These are phyloP conservation scores for Champsocephalus esox DNA, from an alignment of 2,797 vertebrate species.

Conservation along the genomic window DNA sequence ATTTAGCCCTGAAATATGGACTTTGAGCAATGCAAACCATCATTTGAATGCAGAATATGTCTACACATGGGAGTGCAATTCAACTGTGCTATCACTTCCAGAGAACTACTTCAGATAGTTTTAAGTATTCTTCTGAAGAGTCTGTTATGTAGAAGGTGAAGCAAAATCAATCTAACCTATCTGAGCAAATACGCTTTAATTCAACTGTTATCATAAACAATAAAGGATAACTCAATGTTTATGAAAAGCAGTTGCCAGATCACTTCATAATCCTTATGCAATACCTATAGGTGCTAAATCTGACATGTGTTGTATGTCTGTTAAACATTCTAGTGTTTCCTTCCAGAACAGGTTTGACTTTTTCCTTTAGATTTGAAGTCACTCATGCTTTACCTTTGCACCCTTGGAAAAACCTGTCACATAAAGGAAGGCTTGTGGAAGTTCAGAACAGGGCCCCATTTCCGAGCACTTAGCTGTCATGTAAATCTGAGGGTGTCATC, in stretches of 20 bases:
- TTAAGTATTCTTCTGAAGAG: background rate
- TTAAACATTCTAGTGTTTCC: conserved; percentile 38
- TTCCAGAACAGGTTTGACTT: conserved; percentile 17
- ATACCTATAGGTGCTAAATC: conserved; percentile 37
- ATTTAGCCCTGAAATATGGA: background rate
- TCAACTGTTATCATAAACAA: background rate
- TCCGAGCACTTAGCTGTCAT: conserved; percentile 60
- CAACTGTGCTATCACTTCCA: background rate
- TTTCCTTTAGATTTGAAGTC: conserved; percentile 49
- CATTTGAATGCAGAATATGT: background rate
- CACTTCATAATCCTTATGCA: conserved; percentile 33
- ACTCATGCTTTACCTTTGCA: conserved; percentile 56
- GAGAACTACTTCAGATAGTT: background rate
- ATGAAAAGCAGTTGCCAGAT: conserved; percentile 1
- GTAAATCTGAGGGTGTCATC: conserved; percentile 60
- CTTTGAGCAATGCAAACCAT: background rate
- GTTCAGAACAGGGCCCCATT: conserved; percentile 59
- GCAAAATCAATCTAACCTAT: no score
- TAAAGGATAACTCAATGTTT: background rate
- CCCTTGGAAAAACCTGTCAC: conserved; percentile 62
- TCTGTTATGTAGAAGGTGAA: background rate
- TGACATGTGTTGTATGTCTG: conserved; percentile 14
- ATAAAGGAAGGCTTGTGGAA: conserved; percentile 56
- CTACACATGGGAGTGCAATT: background rate
- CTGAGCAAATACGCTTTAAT: background rate